Conservation (phyloP, 2,113 vertebrate genomes). For the Epinephelus fuscoguttatus region DNA sequence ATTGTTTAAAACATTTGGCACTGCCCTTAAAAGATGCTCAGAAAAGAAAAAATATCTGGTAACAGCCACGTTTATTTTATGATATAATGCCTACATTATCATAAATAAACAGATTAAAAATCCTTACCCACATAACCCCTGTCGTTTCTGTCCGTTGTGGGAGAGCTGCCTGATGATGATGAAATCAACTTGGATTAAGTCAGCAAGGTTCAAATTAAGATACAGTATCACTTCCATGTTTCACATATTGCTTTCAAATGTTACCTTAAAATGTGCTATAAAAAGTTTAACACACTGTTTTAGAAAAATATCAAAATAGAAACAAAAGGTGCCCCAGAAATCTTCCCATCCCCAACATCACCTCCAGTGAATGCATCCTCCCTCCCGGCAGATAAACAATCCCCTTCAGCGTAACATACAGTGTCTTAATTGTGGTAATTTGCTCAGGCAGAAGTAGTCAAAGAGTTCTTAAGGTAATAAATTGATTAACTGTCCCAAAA, state of each 20-base stretch:
- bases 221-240: conserved; percentile 53
- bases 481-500: conserved; percentile 5
- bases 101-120: conserved; percentile 82
- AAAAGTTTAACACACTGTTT: conserved; percentile 67
- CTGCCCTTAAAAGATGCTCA: neutral
- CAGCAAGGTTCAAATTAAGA: conserved; percentile 60
- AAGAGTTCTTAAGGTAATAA: conserved; percentile 6
- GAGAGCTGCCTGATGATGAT: conserved; percentile 70
- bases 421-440: conserved; percentile 49
- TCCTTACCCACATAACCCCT: conserved; percentile 81
- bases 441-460: conserved; percentile 32
- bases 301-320: conserved; percentile 84
- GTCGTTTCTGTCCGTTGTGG: conserved; percentile 64
- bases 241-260: conserved; percentile 69
- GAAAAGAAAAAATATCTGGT: neutral
- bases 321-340: conserved; percentile 48
- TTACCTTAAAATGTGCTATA: conserved; percentile 65
- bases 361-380: conserved; percentile 13
- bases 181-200: conserved; percentile 52
- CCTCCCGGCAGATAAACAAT: neutral
- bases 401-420: conserved; percentile 9
- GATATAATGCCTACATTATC: conserved; percentile 78
- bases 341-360: conserved; percentile 19
- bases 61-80: conserved; percentile 80
- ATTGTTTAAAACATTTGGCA: neutral